Evolutionary conservation across 1,140 invertebrate species (phyloP).

Genomic region (Hestina assimilis): DNA sequence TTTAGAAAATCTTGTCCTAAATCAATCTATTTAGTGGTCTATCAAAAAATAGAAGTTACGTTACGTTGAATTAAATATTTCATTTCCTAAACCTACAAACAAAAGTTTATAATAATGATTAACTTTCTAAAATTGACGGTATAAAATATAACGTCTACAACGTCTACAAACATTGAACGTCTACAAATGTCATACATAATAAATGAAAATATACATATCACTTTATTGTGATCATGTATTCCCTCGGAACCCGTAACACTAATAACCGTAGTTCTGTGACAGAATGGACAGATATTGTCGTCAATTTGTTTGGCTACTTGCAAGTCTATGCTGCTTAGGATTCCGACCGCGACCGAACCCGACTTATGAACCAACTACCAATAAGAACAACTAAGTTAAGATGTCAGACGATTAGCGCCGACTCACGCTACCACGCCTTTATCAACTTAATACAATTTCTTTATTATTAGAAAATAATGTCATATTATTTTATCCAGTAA

Average conservation of each 20-base stretch:
- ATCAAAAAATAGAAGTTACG: neutral
- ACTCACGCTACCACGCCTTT: constrained; percentile 42
- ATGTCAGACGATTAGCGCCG: constrained; percentile 63
- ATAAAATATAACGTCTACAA: too few species aligned
- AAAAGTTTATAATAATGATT: too few species aligned
- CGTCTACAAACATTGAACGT: too few species aligned
- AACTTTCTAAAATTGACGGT: too few species aligned
- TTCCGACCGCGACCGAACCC: constrained; percentile 49
- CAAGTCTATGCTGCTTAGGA: constrained; percentile 57
- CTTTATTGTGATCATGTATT: neutral
- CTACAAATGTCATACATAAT: neutral
- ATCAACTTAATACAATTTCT: constrained; percentile 1
- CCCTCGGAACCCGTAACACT: constrained; percentile 26
- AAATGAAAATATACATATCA: neutral
- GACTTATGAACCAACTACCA: constrained; percentile 64
- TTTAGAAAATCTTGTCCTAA: too few species aligned
- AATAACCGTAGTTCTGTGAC: constrained; percentile 56
- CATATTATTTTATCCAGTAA: neutral
- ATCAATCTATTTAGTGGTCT: too few species aligned
- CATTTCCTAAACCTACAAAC: too few species aligned
- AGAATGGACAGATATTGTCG: constrained; percentile 65
- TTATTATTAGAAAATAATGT: neutral
- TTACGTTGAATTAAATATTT: too few species aligned
- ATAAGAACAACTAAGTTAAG: constrained; percentile 72
- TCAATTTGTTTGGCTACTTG: constrained; percentile 67